A percentile compares a stretch with the other conserved stretches of the same genome.
Conservation (phyloP, 2,797 vertebrate genomes). For the Toxotes lorentzi region DNA sequence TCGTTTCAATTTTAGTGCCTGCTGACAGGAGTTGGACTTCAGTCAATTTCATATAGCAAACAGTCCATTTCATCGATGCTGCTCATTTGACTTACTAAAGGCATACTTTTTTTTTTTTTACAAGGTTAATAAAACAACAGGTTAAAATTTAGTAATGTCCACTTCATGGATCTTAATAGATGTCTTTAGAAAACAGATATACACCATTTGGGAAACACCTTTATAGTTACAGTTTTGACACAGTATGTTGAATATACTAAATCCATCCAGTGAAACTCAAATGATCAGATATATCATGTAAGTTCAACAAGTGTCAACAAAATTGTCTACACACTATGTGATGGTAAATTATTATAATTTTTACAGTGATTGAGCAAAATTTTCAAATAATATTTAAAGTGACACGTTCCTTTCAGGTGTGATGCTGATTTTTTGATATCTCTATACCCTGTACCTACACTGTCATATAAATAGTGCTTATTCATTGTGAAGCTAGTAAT, state of each 20-base stretch:
- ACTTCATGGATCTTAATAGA: neutral
- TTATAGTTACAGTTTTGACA: neutral
- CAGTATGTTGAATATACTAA: slow-evolving; percentile 6
- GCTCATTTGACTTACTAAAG: slow-evolving; percentile 14
- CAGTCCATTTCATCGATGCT: slow-evolving; percentile 8
- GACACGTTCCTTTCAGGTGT: neutral
- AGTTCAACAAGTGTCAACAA: neutral
- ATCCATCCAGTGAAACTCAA: neutral
- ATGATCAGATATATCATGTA: slow-evolving; percentile 1
- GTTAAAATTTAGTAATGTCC: neutral
- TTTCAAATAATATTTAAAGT: neutral
- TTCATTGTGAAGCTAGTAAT: slow-evolving; percentile 4
- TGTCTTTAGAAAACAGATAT: neutral
- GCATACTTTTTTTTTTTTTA: neutral
- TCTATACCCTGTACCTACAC: neutral
- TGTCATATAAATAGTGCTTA: neutral
- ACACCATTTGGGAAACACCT: neutral
- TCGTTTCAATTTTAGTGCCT: slow-evolving; percentile 39
- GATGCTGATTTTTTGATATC: neutral
- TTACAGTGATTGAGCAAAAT: neutral
- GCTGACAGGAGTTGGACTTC: slow-evolving; percentile 29
- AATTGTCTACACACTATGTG: no score
- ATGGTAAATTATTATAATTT: neutral
- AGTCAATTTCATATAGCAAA: slow-evolving; percentile 33
- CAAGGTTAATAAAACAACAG: slow-evolving; percentile 11